Base-by-base conservation (phyloP, 2,113 vertebrate species). In the Oreotrochilus melanogaster region DNA sequence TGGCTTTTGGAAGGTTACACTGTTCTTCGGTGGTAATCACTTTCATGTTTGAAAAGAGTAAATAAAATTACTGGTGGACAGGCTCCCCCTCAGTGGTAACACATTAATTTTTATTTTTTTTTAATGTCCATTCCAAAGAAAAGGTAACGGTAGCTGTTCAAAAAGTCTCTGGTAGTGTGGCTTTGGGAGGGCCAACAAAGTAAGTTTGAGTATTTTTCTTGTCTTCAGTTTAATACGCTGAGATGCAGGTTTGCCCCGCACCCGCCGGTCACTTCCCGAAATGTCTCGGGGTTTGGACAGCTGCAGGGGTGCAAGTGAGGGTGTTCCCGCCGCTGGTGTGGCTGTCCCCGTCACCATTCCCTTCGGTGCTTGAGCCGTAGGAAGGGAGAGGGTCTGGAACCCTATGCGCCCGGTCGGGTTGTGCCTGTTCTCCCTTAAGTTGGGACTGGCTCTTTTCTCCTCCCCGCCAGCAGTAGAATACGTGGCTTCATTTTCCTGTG, bases 161-260 rank as follows among this genome's bases (percentile, higher is more conserved):
- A 30, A 17, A n/a, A 18, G 23, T 5, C 35, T 39, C 24, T 27
- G n/a, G 56, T 8, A 35, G 19, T 19, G 35, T 6, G 39, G 74
- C 27, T 67, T 11, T 30, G 5, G 73, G 6, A 15, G 18, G 53
- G 53, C 6, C 22, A 50, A 24, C 18, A 30, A 23, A 14, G 4
- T 3, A 2, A 16, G 24, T 15, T 4, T 27, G 1, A 3, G 2
- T 30, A 7, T 16, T 31, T n/a, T 5, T 10, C 5, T 43, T 4
- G 21, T 14, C 39, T 14, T 9, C 28, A 5, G 1, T 21, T 19
- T 25, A 50, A 15, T 10, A 17, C 22, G 15, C 51, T 2, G 21
- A 31, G 6, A 8, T 9, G 35, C 54, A 17, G 35, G 5, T 37
- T 48, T 10, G 31, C 48, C 4, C 21, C 21, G 45, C 45, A 18